Conservation (phyloP, 2,113 vertebrate species). For the Corythoichthys intestinalis region DNA sequence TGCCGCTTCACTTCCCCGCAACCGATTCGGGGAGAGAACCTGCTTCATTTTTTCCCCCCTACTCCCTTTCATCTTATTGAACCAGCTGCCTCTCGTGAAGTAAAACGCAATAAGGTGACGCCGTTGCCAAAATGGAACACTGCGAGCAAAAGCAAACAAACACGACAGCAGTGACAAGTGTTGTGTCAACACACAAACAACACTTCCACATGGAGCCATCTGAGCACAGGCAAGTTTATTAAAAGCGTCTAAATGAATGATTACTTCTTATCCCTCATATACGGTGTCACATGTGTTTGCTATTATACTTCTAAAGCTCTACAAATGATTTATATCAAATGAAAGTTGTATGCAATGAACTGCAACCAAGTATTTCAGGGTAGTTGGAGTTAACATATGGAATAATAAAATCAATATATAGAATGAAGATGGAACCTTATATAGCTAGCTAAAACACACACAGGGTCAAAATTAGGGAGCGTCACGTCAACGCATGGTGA, state of each 20-base stretch:
- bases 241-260: slow-evolving; percentile 53
- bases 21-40: slow-evolving; percentile 63
- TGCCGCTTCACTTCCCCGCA: slow-evolving; percentile 60
- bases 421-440: too few relatives aligned
- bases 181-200: slow-evolving; percentile 78
- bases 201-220: slow-evolving; percentile 52
- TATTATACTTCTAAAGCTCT: slow-evolving; percentile 25
- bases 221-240: slow-evolving; percentile 66
- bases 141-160: slow-evolving; percentile 72
- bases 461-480: too few relatives aligned
- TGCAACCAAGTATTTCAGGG: not conserved
- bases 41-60: slow-evolving; percentile 14
- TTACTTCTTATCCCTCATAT: slow-evolving; percentile 28
- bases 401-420: not conserved
- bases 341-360: slow-evolving; percentile 15
- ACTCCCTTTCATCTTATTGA: slow-evolving; percentile 76
- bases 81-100: slow-evolving; percentile 92
- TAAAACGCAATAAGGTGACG: slow-evolving; percentile 76
- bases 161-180: slow-evolving; percentile 77
- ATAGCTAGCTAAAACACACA: too few relatives aligned
- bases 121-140: slow-evolving; percentile 74
- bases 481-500: too few relatives aligned
- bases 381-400: not conserved
- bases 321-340: slow-evolving; percentile 19
- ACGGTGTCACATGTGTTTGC: slow-evolving; percentile 25